Base-by-base conservation (phyloP, 2,888 invertebrate species). In the Xestia c-nigrum region DNA sequence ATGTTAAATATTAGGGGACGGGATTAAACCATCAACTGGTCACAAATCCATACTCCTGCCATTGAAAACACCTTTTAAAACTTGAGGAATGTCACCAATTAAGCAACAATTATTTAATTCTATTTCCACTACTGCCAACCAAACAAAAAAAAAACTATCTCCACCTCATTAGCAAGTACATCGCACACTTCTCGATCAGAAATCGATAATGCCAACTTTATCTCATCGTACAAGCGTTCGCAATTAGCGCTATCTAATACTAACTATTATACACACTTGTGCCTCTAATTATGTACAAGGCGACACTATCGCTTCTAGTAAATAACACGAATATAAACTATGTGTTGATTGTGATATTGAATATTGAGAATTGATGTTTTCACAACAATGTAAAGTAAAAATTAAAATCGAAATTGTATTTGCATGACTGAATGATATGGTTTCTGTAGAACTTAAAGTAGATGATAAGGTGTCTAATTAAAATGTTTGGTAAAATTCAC, bases 201-300 rank as follows among this genome's bases (percentile, higher is more conserved):
- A 64, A 21, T 57, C 14, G 81, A 79, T 78, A 83, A 16, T 14
- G n/a, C 61, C 24, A 31, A 16, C 31, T 38, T 67, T 80, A 74
- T 84, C 75, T 67, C 75, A 59, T 31, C 31, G 3, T 47, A 83
- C 85, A 81, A 76, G 75, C 71, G 63, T 74, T 81, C n/a, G 72
- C 76, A 81, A 83, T 83, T 83, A 81, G 47, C 31, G 57, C 74
- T 85, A 83, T 83, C 83, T 46, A 64, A 71, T 64, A 72, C 43
- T 76, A 52, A 43, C 68, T 68, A 74, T 84, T 75, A 68, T n/a
- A 75, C 31, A 74, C 63, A 50, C 31, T 31, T 73, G 69, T 67
- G 69, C 55, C 55, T 46, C 72, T 84, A 68, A 81, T 80, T 76
- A 73, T 72, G 50, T 73, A 78, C 78, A 67, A 63, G 72, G 38